These are phyloP conservation scores for Phalloptychus januarius DNA, from an alignment of 2,797 vertebrate species.

Conservation along the genomic window DNA sequence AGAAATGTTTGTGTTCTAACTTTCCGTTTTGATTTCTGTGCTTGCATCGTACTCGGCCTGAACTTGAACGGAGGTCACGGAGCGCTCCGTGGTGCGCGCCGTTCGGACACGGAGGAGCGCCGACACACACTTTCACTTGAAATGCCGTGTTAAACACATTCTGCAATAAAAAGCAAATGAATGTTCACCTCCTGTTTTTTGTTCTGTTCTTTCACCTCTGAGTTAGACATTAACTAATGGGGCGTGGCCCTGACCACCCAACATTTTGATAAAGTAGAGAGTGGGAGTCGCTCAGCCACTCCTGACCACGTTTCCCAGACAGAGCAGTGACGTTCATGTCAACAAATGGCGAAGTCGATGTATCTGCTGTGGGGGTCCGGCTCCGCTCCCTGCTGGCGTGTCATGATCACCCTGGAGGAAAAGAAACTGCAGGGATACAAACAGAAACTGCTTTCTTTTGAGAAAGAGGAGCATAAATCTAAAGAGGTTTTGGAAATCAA, in stretches of 20 bases:
- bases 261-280: constrained; percentile 31
- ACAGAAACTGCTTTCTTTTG: constrained; percentile 63
- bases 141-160: constrained; percentile 65
- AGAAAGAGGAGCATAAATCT: constrained; percentile 67
- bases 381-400: constrained; percentile 73
- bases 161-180: constrained; percentile 64
- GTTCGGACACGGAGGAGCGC: constrained; percentile 27
- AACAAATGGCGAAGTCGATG: constrained; percentile 64
- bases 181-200: constrained; percentile 3
- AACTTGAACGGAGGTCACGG: constrained; percentile 45
- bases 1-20: constrained; percentile 1
- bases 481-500: constrained; percentile 71
- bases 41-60: constrained; percentile 41
- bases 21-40: constrained; percentile 44
- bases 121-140: constrained; percentile 54
- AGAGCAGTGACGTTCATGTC: neutral
- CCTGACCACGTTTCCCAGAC: neutral
- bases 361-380: constrained; percentile 69
- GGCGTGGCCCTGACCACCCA: neutral
- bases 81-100: constrained; percentile 14
- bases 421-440: constrained; percentile 73
- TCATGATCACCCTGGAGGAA: constrained; percentile 76
- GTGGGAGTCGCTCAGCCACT: constrained; percentile 1
- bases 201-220: neutral
- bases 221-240: neutral